Evolutionary conservation across 2,113 vertebrate species (phyloP).

Genomic region (Arothron firmamentum): DNA sequence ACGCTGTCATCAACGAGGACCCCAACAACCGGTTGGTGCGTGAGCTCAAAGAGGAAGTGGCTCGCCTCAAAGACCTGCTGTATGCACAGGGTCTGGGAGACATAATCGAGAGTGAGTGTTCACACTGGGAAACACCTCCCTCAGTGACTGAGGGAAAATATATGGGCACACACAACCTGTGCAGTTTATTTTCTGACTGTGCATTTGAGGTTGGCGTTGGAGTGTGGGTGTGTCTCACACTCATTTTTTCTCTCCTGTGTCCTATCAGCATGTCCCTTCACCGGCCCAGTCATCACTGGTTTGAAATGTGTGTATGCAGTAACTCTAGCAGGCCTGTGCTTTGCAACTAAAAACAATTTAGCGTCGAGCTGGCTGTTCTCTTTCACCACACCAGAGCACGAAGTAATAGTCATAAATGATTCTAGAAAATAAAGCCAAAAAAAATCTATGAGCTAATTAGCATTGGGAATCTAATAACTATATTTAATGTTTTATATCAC

Average conservation of each 20-base stretch:
- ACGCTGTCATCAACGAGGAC: conserved; percentile 95
- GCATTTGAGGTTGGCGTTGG: conserved; percentile 10
- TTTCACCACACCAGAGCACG: conserved; percentile 59
- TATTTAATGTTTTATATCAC: too few relatives aligned
- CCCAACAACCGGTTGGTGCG: conserved; percentile 97
- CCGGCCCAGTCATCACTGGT: conserved; percentile 65
- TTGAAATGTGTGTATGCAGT: conserved; percentile 77
- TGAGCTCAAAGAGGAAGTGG: conserved; percentile 96
- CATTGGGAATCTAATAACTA: neutral
- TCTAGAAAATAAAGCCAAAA: neutral
- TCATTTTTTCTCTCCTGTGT: conserved; percentile 63
- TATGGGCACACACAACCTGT: neutral
- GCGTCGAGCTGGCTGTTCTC: conserved; percentile 11
- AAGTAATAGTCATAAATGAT: conserved; percentile 1
- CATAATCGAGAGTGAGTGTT: conserved; percentile 93
- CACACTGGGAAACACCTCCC: neutral
- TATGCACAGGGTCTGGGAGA: conserved; percentile 93
- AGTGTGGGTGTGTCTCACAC: conserved; percentile 46
- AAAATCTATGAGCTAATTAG: neutral
- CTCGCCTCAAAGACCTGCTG: conserved; percentile 90
- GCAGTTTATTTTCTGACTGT: conserved; percentile 17
- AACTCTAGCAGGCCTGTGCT: conserved; percentile 57
- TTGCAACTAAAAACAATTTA: conserved; percentile 48
- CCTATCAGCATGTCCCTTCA: conserved; percentile 70
- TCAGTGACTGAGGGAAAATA: neutral